Evolutionary conservation across 1,140 invertebrate species (phyloP).

Genomic region (Chelonus insularis): DNA sequence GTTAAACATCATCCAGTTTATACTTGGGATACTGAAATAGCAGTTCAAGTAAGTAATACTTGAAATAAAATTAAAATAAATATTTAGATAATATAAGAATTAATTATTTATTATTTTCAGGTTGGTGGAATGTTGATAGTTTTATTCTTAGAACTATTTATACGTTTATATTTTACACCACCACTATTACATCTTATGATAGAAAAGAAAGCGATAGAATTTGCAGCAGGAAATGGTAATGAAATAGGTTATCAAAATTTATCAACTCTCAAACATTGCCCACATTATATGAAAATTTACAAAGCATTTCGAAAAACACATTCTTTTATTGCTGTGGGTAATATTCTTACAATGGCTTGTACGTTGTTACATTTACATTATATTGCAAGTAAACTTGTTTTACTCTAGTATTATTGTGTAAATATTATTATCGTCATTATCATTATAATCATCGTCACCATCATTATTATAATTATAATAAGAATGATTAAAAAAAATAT

Average conservation of each 20-base stretch:
- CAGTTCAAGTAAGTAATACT: conserved; percentile 53
- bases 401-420: conserved; percentile 35
- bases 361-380: conserved; percentile 72
- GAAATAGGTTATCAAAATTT: conserved; percentile 71
- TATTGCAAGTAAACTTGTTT: conserved; percentile 65
- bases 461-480: too few species aligned
- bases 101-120: conserved; percentile 57
- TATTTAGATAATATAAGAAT: not conserved
- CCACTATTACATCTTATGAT: conserved; percentile 68
- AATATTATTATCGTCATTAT: too few species aligned
- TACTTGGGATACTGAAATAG: conserved; percentile 53
- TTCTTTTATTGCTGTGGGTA: conserved; percentile 71
- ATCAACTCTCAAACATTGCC: conserved; percentile 69
- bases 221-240: conserved; percentile 69
- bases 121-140: conserved; percentile 67
- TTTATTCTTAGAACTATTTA: conserved; percentile 70
- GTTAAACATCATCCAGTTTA: conserved; percentile 61
- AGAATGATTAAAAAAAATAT: too few species aligned
- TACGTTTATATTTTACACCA: conserved; percentile 70
- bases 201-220: conserved; percentile 71
- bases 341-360: conserved; percentile 72
- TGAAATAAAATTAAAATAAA: conserved; percentile 20
- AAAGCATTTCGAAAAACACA: conserved; percentile 70
- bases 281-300: conserved; percentile 71
- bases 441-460: too few species aligned